Base-by-base conservation (phyloP, 2,888 invertebrate genomes). In the Parnassius mnemosyne region DNA sequence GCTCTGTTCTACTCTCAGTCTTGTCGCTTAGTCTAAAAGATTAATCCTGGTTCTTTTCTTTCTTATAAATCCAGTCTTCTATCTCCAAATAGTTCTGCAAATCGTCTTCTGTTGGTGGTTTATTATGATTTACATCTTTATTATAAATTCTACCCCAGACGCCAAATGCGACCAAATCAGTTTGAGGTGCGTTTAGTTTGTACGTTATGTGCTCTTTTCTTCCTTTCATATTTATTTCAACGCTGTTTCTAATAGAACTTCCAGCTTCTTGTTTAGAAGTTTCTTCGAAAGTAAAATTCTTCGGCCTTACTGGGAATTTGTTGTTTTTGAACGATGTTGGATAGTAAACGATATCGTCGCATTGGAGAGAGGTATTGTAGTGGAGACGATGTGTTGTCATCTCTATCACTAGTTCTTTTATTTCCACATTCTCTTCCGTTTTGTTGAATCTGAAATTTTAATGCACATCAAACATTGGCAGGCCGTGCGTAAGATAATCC, bases 291-390 rank as follows among this genome's bases (percentile, higher is more conserved):
- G 84, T 81, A 41, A 79, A 84, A 59, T 89, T 85, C 9, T 69
- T 66, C 0, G 83, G 76, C 9, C 77, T 77, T 0, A 93, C 71
- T 0, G 94, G 93, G 44, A 88, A 85, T 56, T 93, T 90, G 34
- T 83, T 88, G 46, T 85, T 84, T 61, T 84, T 79, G 2, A 94
- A 66, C 0, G 93, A 92, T 42, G 87, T 78, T 1, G 94, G 93
- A 65, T 82, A 92, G 68, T 93, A 93, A 1, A 86, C 76, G 0
- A 84, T 76, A 52, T 89, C 83, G 20, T 87, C 80, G 56, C 89
- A 86, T 20, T 80, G 69, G 0, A 89, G 73, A 0, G 83, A 80
- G 0, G 61, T 63, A 66, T 92, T 91, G 66, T 83, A 82, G 25
- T 79, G 76, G 2, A 75, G 78, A 0, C 68, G 67, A 55, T 84